Evolutionary conservation across 2,888 invertebrate genomes (phyloP), one percentile per base, ranked within the genome.

Genomic region (Alsophila aescularia): DNA sequence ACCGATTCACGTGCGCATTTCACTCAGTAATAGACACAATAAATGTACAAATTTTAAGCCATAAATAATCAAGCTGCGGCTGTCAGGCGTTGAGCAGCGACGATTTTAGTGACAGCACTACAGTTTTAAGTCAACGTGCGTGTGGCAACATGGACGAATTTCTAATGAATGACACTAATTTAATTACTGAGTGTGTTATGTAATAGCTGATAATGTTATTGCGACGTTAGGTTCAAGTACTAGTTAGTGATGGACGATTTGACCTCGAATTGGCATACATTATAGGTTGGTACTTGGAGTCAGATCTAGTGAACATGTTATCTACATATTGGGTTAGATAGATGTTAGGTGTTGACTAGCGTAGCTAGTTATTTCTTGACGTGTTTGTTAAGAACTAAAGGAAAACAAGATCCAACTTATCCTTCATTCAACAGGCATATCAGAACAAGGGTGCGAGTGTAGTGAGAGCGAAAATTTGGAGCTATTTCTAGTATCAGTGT

Each of bases 131-230:
- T 34, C 57, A 56, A 56, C 70, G 62, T 56, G 66, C 62, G 61
- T 49, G 43, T 59, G 61, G 59, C 58, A 52, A 59, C 54, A 54
- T 40, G 62, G 60, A 60, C 64, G 53, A 62, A 61, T 61, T 62
- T 66, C 49, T 73, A 78, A 75, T 83, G 79, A 67, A n/a, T n/a
- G 63, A 68, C 70, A n/a, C n/a, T n/a, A n/a, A n/a, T n/a, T n/a
- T 69, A 74, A 72, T 73, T 69, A 68, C 60, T 59, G 64, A 61
- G 48, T 52, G 64, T 64, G 61, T 63, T 62, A 64, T 69, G 67
- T 59, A 73, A 75, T 69, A 67, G 7, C 67, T 58, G 60, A 69
- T 69, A 58, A 31, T 39, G 32, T 35, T 67, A 75, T 68, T 76
- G 73, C 75, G 75, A 66, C 75, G 72, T 69, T 62, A 42, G 44